Evolutionary conservation across 2,113 vertebrate species (phyloP), one percentile per base, ranked within the genome.

Genomic region (Atrichornis clamosus): DNA sequence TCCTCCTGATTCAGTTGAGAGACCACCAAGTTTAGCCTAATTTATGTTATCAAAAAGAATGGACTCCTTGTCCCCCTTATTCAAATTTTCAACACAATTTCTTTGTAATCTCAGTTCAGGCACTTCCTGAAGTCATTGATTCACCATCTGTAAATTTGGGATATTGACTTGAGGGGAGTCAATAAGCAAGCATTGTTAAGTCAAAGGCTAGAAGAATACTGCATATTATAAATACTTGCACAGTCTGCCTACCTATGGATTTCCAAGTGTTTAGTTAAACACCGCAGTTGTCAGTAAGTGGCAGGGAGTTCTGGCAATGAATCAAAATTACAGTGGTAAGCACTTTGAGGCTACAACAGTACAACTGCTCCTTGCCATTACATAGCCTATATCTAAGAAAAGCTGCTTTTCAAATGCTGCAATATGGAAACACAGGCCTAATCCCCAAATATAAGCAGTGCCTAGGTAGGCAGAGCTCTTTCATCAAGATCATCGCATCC

Each of bases 191-290:
- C 35, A 84, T 50, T 67, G 52, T 70, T 47, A 93, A 95, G 80
- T 81, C 68, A 85, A 73, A 89, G 56, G 39, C 50, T 74, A 37
- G 68, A 86, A 70, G 59, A 92, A 77, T 74, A 35, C 50, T 50
- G 76, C 21, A 17, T 75, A 55, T 60, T 59, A 23, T 24, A 95
- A 53, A 55, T 55, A 46, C 35, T 90, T 86, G 32, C 73, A 89
- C 30, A 81, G 59, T 49, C 76, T 92, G 56, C 44, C 56, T 72
- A 87, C 52, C 86, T 86, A 52, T 37, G 69, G 68, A 93, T 92
- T 94, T 90, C 56, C 73, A 87, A 81, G 60, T 10, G 39, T 73
- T 63, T 84, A 92, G 68, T 85, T 93, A 92, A 94, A 81, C 56
- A 67, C 30, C 56, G 47, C 19, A 37, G 44, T 27, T 84, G 60